Evolutionary conservation across 2,797 vertebrate species (phyloP), one percentile per base, ranked within the genome.

Genomic region (Lepus townsendii): DNA sequence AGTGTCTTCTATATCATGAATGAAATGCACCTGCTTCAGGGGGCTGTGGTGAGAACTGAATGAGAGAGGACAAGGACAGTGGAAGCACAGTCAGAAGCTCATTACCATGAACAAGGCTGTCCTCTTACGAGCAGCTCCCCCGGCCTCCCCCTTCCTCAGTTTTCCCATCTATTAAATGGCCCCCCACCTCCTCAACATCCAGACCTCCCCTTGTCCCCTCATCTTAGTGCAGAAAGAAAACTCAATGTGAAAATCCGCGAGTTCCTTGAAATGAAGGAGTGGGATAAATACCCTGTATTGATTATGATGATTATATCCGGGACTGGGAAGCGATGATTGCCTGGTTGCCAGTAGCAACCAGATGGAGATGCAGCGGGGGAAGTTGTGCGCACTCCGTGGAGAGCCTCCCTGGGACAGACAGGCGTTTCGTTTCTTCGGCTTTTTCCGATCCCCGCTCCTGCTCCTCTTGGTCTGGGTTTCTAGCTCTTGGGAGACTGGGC

Each of bases 301-400:
- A 97, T 97, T 96, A 97, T 95, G 93, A 95, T 96, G 97, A 96
- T 97, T 96, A 93, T 97, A 97, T 97, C 92, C 95, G 91, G 73
- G 93, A 80, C 95, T 95, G 87, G 96, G 87, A 97, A 96, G 96
- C 91, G 90, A 88, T 96, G 96, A 97, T 97, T 96, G 97, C 93
- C 86, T 96, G 93, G 97, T 97, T 97, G 96, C 96, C 96, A 93
- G 1, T 95, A 93, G 97, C 97, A 97, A 97, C 97, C 88, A 94
- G 96, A 96, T 91, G 88, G 93, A 47, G 94, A 87, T 78, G 71
- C 88, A 66, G 85, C 86, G 90, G 26, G 60, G 88, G 65, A 73
- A 84, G 85, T 89, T 75, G 80, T 35, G n/a, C 72, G 42, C 11
- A 14, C 22, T 83, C 63, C 26, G 77, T 75, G 22, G 73, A 85